These are phyloP conservation scores for Geodia barretti DNA, from an alignment of 37 sponge, comb jelly and placozoan species.

Conservation along the genomic window DNA sequence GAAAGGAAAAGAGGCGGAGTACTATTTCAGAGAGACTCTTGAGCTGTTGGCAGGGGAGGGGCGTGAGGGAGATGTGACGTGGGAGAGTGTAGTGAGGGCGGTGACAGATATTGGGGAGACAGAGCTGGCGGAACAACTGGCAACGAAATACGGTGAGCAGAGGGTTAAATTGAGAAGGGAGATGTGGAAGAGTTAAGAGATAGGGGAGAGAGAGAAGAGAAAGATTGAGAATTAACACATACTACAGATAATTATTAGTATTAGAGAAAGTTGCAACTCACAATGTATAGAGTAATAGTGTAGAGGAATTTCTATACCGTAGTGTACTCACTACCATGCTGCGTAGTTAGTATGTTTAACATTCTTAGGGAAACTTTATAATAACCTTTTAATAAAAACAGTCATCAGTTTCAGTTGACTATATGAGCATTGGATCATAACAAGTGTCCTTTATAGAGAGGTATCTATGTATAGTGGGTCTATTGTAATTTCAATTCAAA, in stretches of 20 bases:
- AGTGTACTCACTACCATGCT: no score
- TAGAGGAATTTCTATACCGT: no score
- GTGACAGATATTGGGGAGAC: background rate
- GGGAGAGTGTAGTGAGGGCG: background rate
- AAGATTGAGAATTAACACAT: background rate
- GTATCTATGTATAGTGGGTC: background rate
- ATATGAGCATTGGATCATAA: no score
- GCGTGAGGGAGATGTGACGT: background rate
- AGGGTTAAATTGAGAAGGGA: background rate
- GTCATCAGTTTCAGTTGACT: no score
- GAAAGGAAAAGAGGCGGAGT: background rate
- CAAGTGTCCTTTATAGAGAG: background rate
- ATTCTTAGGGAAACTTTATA: no score
- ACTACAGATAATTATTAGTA: background rate
- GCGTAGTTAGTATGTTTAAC: no score
- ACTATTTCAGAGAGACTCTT: background rate
- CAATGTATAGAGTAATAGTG: conserved; percentile 7
- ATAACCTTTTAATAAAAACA: no score
- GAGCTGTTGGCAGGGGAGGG: background rate
- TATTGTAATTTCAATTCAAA: background rate
- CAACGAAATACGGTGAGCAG: conserved; percentile 1
- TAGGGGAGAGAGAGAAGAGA: background rate
- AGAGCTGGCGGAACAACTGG: conserved; percentile 18
- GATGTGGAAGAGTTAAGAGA: background rate
- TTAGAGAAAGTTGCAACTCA: background rate